Base-by-base conservation (phyloP, 2,113 vertebrate genomes). In the Corydoras sp. region DNA sequence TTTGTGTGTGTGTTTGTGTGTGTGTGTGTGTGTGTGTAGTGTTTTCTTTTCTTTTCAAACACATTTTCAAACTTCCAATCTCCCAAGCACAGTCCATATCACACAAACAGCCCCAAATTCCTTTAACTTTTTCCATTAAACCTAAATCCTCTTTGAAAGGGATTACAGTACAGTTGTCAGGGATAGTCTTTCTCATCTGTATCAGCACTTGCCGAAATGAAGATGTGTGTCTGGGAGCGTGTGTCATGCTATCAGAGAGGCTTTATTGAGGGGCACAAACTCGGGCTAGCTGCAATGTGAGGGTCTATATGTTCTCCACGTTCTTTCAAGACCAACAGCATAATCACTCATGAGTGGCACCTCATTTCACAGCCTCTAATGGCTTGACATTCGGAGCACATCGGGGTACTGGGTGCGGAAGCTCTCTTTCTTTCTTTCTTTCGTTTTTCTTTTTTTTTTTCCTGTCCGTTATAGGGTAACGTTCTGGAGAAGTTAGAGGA, bases 291-390 rank as follows among this genome's bases (percentile, higher is more conserved):
- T 69, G 24, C 65, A 72, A 13, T 76, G 58, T 73, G 69, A 73
- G 65, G 77, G 81, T 79, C 73, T 84, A 72, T 83, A 84, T 86
- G 86, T 85, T 82, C 79, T 80, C 81, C 78, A 73, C 79, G 83
- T 79, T 85, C 64, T 87, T 79, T 79, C 83, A 81, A 86, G 86
- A 82, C 80, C 81, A 82, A 80, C 84, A 80, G 87, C 83, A 85
- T 90, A 88, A 88, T 88, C 86, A 88, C 83, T 88, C 84, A 86
- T 89, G 89, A 90, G 87, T 89, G 90, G 88, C 88, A 89, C 86
- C 89, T 91, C 87, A 91, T 91, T 88, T 89, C 86, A 88, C 88
- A 88, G 86, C 87, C 86, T 85, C 88, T 90, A 89, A 91, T 90
- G 88, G 88, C 83, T 89, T 91, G 89, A 91, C 88, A 90, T 86